Base-by-base conservation (phyloP, 2,797 vertebrate genomes). In the Synaphobranchus kaupii region DNA sequence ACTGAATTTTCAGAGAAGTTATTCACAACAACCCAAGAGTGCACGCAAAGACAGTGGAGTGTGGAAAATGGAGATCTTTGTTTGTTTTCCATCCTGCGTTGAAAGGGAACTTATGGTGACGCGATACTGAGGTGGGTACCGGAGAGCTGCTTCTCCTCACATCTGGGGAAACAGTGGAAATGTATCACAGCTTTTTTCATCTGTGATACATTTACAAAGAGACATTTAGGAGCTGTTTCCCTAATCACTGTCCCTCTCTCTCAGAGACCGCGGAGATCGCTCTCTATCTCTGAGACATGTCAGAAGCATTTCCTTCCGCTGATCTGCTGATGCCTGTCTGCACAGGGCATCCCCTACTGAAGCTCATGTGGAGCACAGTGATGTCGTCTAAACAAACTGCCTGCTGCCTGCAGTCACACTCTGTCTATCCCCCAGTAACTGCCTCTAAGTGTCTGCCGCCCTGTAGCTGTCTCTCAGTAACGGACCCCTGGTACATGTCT, bases 21-120 rank as follows among this genome's bases (percentile, higher is more conserved):
- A 83, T 86, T 63, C 58, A 87, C 84, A 88, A 47, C 78, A n/a
- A 81, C 47, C 86, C 78, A 85, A 85, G 63, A 90, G 84, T 90
- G 90, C 85, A 85, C 63, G 39, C 90, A 89, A 89, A 8, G 84
- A 84, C 81, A 80, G 81, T 54, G 91, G 66, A 85, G 89, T 88
- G 34, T 85, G 89, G 89, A 84, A 76, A 88, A 88, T 92, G 90
- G 89, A 85, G 86, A 83, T 85, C 89, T 86, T 86, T 93, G 84
- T 89, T 90, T 91, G 93, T 95, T 93, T 94, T 94, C 93, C 91
- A 87, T 92, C 93, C 85, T 87, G 90, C 52, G 91, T 90, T 91
- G 91, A 94, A 89, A 93, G 92, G 88, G 89, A 92, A 90, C 91
- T 92, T 20, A 44, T 44, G 12, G 73, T 76, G 73, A 76, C 34